Conservation (phyloP, 1,140 invertebrate species). For the Caenorhabditis briggsae region DNA sequence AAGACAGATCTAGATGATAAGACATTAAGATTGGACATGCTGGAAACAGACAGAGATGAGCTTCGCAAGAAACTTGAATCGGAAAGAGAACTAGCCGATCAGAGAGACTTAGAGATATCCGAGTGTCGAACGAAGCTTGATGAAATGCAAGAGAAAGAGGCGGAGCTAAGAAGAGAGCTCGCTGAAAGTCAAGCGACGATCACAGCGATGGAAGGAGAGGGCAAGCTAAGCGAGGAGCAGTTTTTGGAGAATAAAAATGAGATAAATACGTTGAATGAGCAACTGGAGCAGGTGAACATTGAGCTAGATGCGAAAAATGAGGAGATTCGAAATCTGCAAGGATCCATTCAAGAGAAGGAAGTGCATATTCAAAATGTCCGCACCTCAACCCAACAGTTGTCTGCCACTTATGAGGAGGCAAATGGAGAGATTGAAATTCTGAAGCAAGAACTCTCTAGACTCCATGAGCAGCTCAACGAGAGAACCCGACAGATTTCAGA, state of each 20-base stretch:
- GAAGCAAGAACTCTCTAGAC: constrained; percentile 1
- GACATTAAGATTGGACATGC: constrained; percentile 18
- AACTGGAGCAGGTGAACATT: constrained; percentile 1
- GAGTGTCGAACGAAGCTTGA: constrained; percentile 40
- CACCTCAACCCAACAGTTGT: constrained; percentile 20
- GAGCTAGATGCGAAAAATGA: constrained; percentile 12
- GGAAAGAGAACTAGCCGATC: constrained; percentile 45
- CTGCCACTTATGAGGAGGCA: constrained; percentile 33
- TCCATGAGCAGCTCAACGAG: constrained; percentile 21
- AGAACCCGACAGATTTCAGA: constrained; percentile 36
- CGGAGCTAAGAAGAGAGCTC: constrained; percentile 45
- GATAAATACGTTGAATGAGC: constrained; percentile 10
- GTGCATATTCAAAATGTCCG: constrained; percentile 26
- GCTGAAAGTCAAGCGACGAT: constrained; percentile 24
- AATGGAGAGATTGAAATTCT: constrained; percentile 26
- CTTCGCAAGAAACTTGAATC: constrained; percentile 25
- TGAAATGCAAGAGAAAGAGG: constrained; percentile 42
- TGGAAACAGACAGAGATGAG: constrained; percentile 32
- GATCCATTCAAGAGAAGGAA: constrained; percentile 13
- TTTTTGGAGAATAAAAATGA: constrained; percentile 54
- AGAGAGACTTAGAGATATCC: constrained; percentile 32
- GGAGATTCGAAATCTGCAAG: constrained; percentile 33
- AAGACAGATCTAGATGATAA: constrained; percentile 35
- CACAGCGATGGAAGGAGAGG: constrained; percentile 34
- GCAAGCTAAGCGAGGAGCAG: constrained; percentile 38